Base-by-base conservation (phyloP, 1,140 invertebrate species). In the Microvelia longipes region DNA sequence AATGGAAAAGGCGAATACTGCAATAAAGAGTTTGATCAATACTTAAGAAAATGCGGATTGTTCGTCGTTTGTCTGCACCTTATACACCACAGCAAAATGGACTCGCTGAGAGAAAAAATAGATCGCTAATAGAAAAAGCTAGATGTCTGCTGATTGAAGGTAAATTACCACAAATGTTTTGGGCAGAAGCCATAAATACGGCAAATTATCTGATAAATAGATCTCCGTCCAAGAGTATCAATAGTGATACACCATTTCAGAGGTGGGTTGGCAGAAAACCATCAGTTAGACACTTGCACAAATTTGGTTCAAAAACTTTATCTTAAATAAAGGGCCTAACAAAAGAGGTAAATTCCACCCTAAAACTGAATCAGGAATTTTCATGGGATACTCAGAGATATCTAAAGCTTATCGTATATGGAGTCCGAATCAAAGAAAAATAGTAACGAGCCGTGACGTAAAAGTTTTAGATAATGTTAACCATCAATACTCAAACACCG, bases 161-260 rank as follows among this genome's bases (percentile, higher is more conserved):
- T 65, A 28, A 73, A n/a, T 24, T 75, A 71, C 66, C 68, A 5
- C 69, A 74, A 30, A 26, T 2, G 66, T 69, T 72, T 15, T 77
- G 73, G 73, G 73, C 72, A 65, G 75, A 76, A 68, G 65, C 73
- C n/a, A 69, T 70, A 0, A 72, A 74, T 60, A 80, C 76, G 50
- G 81, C 79, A 5, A 76, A 74, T 2, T 83, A 82, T 74, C 60
- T 82, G n/a, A 73, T 75, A 67, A 83, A 83, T 74, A 69, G 80
- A 29, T 62, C 29, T n/a, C 71, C 73, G 25, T 24, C 29, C 13
- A 63, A 68, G 79, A 77, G 5, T 77, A 79, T 25, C 69, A 75
- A 35, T 77, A 81, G 69, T 50, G 35, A 50, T 11, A 50, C 35
- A 19, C 35, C 35, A 50, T 50, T 50, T 19, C 35, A 11, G 5